A percentile compares a stretch with the other conserved stretches of the same genome.
These are phyloP conservation scores for Polyommatus iphigenia DNA, from an alignment of 2,888 invertebrate genomes.

Conservation along the genomic window DNA sequence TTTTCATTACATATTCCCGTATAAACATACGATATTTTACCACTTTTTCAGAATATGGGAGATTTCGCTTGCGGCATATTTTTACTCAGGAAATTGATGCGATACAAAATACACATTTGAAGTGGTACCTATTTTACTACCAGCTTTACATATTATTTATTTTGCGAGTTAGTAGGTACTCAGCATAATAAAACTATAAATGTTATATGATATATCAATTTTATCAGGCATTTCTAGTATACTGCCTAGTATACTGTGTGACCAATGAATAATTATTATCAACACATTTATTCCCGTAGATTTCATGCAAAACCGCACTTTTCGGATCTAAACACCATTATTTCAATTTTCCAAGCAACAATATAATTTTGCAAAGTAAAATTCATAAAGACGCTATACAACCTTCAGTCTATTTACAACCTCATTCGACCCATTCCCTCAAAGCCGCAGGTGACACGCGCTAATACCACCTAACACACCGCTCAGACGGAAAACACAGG, in stretches of 20 bases:
- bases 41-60: background rate
- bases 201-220: too few relatives aligned
- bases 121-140: background rate
- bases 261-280: too few relatives aligned
- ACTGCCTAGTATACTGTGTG: too few relatives aligned
- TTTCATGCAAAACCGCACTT: background rate
- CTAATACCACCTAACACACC: constrained; percentile 2
- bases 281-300: background rate
- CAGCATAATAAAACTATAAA: too few relatives aligned
- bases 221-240: too few relatives aligned
- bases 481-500: background rate
- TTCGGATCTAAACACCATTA: background rate
- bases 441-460: constrained; percentile 17
- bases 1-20: constrained; percentile 1
- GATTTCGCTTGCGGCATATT: background rate
- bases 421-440: background rate
- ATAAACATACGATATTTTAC: background rate
- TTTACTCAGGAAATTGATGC: background rate
- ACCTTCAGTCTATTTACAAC: constrained; percentile 16
- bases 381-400: constrained; percentile 16
- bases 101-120: background rate
- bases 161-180: background rate
- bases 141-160: background rate
- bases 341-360: background rate
- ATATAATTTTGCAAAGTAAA: background rate